phyloP scores from a whole-genome alignment of 2,888 invertebrate species.

The Acheta domesticus region DNA sequence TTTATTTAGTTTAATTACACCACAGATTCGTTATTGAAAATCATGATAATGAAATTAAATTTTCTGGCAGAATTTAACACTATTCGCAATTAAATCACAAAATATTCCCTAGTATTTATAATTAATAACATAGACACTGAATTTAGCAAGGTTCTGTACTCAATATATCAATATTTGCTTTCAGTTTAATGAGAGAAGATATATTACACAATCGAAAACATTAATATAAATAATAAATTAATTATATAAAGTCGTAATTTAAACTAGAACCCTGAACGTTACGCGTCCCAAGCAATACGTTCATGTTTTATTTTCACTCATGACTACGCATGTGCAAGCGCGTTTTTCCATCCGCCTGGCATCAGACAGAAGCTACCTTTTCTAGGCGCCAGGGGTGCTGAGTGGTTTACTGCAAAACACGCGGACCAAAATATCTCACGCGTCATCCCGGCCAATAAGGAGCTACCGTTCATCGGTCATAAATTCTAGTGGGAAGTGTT shows the following conservation, averaged over 20 bases:
- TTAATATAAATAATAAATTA: no score
- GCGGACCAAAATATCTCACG: no score
- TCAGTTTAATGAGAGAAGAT: slow-evolving; percentile 18
- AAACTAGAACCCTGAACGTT: no score
- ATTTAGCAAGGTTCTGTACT: neutral
- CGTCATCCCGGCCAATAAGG: no score
- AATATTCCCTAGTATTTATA: neutral
- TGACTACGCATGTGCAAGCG: no score
- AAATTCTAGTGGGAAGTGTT: neutral
- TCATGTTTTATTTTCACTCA: no score
- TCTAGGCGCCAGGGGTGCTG: no score
- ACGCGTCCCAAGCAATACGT: no score
- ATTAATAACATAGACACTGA: neutral
- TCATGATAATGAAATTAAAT: neutral
- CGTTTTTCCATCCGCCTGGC: no score
- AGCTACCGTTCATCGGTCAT: neutral
- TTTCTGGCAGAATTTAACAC: neutral
- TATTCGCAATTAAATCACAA: neutral
- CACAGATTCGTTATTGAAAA: neutral
- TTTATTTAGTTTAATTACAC: neutral
- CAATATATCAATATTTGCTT: slow-evolving; percentile 1
- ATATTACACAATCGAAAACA: neutral
- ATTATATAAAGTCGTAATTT: no score
- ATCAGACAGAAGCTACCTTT: no score
- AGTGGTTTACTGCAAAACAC: no score